Evolutionary conservation across 2,888 invertebrate genomes (phyloP).

Genomic region (Ischnus inquisitorius): DNA sequence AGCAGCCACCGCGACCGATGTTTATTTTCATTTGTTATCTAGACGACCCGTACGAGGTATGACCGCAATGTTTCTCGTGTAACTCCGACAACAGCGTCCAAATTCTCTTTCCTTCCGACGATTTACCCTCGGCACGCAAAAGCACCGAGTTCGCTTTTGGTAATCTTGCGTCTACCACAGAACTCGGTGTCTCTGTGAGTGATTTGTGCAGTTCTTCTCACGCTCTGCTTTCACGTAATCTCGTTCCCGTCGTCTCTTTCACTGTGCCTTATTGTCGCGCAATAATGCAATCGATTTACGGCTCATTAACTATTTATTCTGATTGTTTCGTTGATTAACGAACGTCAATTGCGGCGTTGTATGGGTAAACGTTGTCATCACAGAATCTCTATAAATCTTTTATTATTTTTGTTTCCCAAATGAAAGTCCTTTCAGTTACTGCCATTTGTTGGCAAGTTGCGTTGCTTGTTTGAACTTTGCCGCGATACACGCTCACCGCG

Average conservation of each 20-base stretch:
- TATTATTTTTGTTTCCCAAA: background rate
- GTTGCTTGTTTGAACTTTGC: background rate
- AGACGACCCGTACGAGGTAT: background rate
- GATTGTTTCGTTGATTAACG: background rate
- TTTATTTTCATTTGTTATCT: slow-evolving; percentile 20
- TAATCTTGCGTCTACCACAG: no score
- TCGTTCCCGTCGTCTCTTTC: background rate
- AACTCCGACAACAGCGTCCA: slow-evolving; percentile 9
- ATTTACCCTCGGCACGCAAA: slow-evolving; percentile 17
- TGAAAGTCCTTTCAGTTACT: background rate
- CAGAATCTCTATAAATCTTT: background rate
- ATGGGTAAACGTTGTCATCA: no score
- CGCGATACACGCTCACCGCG: background rate
- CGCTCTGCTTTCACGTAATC: background rate
- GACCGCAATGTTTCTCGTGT: slow-evolving; percentile 8
- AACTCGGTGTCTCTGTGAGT: background rate
- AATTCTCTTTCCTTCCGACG: background rate
- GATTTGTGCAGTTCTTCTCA: background rate
- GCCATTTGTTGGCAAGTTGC: background rate
- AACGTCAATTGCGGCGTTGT: background rate
- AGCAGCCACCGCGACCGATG: slow-evolving; percentile 12
- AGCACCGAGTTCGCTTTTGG: no score
- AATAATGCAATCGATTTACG: slow-evolving; percentile 48
- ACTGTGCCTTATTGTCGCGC: background rate
- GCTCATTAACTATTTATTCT: slow-evolving; percentile 16